Percentiles rank a stretch among this genome's conserved stretches.
Conservation (phyloP, 2,113 vertebrate genomes). For the Apus apus region DNA sequence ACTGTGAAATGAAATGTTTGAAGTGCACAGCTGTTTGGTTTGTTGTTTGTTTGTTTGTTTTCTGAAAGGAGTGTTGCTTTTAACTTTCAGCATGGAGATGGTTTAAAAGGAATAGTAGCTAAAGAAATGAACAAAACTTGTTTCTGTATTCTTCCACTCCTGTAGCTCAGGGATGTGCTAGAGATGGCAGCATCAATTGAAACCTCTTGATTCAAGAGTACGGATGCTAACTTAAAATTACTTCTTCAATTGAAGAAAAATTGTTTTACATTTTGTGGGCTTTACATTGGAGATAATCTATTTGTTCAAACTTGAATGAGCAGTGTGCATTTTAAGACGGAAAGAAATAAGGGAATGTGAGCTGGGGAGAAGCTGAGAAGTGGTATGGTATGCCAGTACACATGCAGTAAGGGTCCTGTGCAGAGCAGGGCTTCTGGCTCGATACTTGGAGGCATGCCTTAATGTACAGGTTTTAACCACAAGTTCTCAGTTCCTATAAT, state of each 20-base stretch:
- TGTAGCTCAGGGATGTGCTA: neutral
- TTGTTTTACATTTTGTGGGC: neutral
- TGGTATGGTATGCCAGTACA: neutral
- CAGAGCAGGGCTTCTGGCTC: neutral
- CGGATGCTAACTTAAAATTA: neutral
- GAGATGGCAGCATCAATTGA: neutral
- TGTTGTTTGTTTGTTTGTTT: neutral
- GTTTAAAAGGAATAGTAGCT: neutral
- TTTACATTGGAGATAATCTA: neutral
- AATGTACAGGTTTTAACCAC: neutral
- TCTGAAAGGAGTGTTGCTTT: neutral
- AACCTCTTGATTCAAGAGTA: neutral
- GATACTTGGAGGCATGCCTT: neutral
- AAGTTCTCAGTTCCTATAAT: neutral
- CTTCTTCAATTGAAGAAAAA: neutral
- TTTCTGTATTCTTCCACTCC: neutral
- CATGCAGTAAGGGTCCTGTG: neutral
- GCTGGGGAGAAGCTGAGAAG: neutral
- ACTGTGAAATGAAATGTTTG: constrained; percentile 8
- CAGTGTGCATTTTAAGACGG: neutral
- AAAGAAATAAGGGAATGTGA: neutral
- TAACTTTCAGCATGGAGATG: neutral
- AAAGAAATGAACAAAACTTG: neutral
- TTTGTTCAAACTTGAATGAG: neutral
- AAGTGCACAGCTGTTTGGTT: neutral